Evolutionary conservation across 2,888 invertebrate species (phyloP), one percentile per base, ranked within the genome.

Genomic region (Gastracanthus pulcherrimus): DNA sequence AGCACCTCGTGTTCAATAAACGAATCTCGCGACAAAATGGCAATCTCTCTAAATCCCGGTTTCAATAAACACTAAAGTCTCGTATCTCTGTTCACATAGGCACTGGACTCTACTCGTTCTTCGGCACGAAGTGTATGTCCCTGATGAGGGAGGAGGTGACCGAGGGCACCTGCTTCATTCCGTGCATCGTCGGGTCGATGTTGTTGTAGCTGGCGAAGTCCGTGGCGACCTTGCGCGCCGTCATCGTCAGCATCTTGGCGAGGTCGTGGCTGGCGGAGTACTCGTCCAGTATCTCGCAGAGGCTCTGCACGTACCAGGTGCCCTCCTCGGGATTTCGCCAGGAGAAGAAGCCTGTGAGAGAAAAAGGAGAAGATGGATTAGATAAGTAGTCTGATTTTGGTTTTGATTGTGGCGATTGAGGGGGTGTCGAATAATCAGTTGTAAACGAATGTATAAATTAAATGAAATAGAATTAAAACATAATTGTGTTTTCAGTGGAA

Each of bases 221-320:
- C 9, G 92, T 92, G 7, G 94, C 93, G 48, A 94, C 93, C 82
- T 87, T 92, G 87, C 90, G 92, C 83, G 86, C 86, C 1, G 91
- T 91, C 76, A 90, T 89, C 6, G 94, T 94, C 85, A 94, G 85
- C 89, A 94, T 92, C 82, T 91, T 92, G 45, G 93, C 85, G 5
- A 94, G 87, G 87, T 94, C 94, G 81, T 90, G 90, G 31, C 90
- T 89, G n/a, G 86, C 84, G 29, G 91, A 91, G 84, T 92, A 86
- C 82, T 92, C 86, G 76, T 92, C 89, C 64, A 94, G 84, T 1
- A 93, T 91, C 1, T 92, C 87, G 85, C 93, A 93, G 58, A 94
- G 87, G 6, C 93, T 88, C 85, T 94, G 93, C n/a, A 94, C 91
- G 85, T 93, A 94, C 94, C 94, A 94, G 0, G 94, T 93, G 1